phyloP scores from a whole-genome alignment of 2,888 invertebrate species.

The Cancer borealis region DNA sequence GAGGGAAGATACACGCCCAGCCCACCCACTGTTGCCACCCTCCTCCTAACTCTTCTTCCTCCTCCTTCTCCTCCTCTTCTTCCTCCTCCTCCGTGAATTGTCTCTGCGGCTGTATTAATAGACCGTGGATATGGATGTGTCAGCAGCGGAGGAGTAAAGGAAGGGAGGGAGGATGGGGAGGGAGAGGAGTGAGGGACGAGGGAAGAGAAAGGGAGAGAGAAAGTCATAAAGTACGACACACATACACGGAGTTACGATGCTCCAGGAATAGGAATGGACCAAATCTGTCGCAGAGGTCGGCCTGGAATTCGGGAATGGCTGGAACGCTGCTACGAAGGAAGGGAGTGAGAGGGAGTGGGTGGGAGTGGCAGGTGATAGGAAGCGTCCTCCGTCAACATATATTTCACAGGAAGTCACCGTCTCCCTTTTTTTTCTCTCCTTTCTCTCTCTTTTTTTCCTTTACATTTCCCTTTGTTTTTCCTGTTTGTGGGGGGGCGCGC shows the following conservation, averaged over 20 bases:
- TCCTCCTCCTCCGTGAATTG: constrained; percentile 16
- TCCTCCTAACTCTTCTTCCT: not conserved
- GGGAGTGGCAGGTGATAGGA: not conserved
- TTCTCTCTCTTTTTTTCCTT: not conserved
- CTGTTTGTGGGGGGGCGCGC: not conserved
- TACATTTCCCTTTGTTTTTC: constrained; percentile 17
- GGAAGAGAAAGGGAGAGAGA: not conserved
- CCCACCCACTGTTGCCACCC: not conserved
- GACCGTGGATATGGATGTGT: constrained; percentile 37
- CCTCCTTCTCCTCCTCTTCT: not conserved
- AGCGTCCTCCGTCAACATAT: not conserved
- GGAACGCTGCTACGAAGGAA: not conserved
- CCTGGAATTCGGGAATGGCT: constrained; percentile 39
- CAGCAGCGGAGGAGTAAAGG: not conserved
- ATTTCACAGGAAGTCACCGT: constrained; percentile 16
- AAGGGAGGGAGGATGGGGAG: not conserved
- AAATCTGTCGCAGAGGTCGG: constrained; percentile 52
- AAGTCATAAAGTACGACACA: constrained; percentile 39
- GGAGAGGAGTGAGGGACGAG: not conserved
- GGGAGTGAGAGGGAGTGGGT: not conserved
- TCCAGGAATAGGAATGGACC: constrained; percentile 51
- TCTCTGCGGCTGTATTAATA: constrained; percentile 25
- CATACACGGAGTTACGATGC: constrained; percentile 47
- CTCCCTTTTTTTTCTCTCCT: not conserved
- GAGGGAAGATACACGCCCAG: not conserved